Evolutionary conservation across 2,113 vertebrate species (phyloP).

Genomic region (Etheostoma cragini): DNA sequence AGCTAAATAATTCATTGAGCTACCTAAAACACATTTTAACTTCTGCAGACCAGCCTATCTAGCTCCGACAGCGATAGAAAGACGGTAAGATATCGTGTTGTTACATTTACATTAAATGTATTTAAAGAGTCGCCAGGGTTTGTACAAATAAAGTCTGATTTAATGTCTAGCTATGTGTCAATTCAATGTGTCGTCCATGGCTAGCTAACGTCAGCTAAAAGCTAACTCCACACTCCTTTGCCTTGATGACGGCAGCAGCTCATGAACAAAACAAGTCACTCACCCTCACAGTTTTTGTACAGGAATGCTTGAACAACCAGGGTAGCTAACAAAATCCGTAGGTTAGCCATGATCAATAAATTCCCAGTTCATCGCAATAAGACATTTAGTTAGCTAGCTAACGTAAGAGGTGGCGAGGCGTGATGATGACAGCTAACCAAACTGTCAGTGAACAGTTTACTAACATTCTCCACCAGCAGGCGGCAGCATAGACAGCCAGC

Average conservation of each 20-base stretch:
- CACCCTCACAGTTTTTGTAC: constrained; percentile 63
- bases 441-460: constrained; percentile 33
- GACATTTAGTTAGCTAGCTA: constrained; percentile 31
- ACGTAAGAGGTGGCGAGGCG: constrained; percentile 51
- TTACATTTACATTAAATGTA: neutral
- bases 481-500: constrained; percentile 27
- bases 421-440: constrained; percentile 43
- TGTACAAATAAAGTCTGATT: neutral
- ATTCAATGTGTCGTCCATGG: neutral
- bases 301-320: constrained; percentile 49
- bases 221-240: constrained; percentile 42
- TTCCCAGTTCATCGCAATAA: constrained; percentile 67
- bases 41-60: neutral
- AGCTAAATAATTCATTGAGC: neutral
- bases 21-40: neutral
- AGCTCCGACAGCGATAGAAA: neutral
- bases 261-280: constrained; percentile 34
- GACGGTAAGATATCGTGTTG: neutral
- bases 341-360: constrained; percentile 73
- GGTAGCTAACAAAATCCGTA: constrained; percentile 46
- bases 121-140: neutral
- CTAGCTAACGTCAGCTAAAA: constrained; percentile 52
- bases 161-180: neutral
- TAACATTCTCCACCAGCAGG: constrained; percentile 59
- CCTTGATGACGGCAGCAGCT: constrained; percentile 14